These are phyloP conservation scores for Uloborus diversus DNA, from an alignment of 1,140 invertebrate genomes.

Conservation along the genomic window DNA sequence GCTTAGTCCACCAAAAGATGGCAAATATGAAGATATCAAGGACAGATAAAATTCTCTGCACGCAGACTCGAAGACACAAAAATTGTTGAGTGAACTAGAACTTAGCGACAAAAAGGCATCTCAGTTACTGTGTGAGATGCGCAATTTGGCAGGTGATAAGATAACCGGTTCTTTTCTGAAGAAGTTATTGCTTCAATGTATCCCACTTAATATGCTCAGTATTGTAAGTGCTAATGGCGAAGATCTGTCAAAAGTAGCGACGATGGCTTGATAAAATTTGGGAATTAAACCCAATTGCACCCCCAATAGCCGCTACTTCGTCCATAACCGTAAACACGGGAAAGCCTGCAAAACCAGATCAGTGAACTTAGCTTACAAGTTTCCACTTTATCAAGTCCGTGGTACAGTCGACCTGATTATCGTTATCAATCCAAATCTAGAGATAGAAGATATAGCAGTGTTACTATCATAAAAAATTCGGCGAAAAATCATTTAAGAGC, in stretches of 20 bases:
- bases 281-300: background rate
- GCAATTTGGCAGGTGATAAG: background rate
- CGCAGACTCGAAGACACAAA: background rate
- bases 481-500: conserved; percentile 47
- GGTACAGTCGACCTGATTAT: background rate
- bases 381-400: no score
- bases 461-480: conserved; percentile 49
- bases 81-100: conserved; percentile 1
- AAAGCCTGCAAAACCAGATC: background rate
- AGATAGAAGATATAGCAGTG: background rate
- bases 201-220: background rate
- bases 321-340: background rate
- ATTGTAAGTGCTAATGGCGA: background rate
- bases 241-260: background rate
- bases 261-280: background rate
- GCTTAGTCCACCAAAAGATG: background rate
- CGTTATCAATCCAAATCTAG: background rate
- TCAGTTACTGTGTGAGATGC: background rate
- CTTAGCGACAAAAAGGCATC: background rate
- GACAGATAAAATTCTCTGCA: background rate
- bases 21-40: no score
- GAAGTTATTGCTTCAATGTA: background rate
- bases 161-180: background rate
- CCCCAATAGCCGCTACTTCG: background rate
- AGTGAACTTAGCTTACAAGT: background rate